Evolutionary conservation across 2,113 vertebrate genomes (phyloP), one percentile per base, ranked within the genome.

Genomic region (Tretioscincus oriximinensis): DNA sequence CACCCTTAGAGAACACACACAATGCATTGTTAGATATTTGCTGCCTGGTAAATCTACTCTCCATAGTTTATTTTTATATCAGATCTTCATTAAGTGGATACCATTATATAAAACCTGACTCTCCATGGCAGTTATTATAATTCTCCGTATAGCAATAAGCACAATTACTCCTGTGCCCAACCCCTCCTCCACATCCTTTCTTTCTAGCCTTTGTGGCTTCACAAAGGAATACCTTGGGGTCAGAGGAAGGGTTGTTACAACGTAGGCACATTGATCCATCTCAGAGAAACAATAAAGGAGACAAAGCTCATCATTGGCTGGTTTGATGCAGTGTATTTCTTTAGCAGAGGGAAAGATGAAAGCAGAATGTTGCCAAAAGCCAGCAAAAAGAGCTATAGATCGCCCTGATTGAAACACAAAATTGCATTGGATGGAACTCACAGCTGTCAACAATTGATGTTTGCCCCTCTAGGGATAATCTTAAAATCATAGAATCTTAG

Each of bases 31-130:
- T 26, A 47, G 73, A 77, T 86, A 66, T 47, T 58, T 84, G 35
- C 63, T 82, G 49, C 45, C 78, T 45, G 64, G 72, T 35, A 58
- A 73, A 8, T 78, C 74, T 86, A n/a, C 90, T 87, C 81, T 87
- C 60, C 22, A 24, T 67, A 26, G 28, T 86, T 86, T 90, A 86
- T 86, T 93, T 90, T 93, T 85, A 41, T 77, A 78, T 73, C 67
- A 84, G 75, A 84, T 80, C 1, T 0, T 90, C 90, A 87, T 90
- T 64, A 88, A 89, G 81, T 84, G n/a, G 76, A 29, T 5, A 85
- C 5, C 61, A 31, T 29, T 89, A 70, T 81, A 84, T 54, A 90
- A 87, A 85, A 21, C 10, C 77, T 24, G 79, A 0, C 76, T 87
- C 83, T 90, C n/a, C 86, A 82, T 86, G 89, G 67, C 41, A 10